These are phyloP conservation scores for Notiomystis cincta DNA, from an alignment of 2,113 vertebrate genomes.

Conservation along the genomic window DNA sequence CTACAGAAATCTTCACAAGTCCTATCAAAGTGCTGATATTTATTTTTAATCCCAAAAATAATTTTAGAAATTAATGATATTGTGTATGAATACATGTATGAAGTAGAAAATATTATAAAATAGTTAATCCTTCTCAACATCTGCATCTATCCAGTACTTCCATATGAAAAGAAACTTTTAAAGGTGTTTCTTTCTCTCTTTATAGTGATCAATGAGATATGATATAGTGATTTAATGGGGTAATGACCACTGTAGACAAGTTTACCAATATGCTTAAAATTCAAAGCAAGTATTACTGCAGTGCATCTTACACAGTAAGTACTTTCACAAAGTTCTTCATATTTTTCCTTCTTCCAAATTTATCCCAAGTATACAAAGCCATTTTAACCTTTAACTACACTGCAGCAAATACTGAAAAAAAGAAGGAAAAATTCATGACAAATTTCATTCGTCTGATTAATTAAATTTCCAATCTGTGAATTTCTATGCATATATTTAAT, in stretches of 20 bases:
- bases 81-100: neutral
- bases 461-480: neutral
- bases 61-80: neutral
- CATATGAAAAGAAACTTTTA: neutral
- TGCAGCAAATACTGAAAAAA: neutral
- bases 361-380: neutral
- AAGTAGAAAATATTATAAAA: neutral
- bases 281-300: neutral
- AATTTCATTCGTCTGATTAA: neutral
- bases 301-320: neutral
- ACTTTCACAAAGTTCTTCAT: neutral
- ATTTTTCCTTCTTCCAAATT: neutral
- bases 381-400: neutral
- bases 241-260: neutral
- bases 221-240: neutral
- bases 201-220: neutral
- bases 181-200: neutral
- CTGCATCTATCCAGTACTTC: neutral
- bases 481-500: neutral
- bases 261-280: neutral
- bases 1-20: neutral
- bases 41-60: neutral
- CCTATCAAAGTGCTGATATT: neutral
- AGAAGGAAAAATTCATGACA: fast-evolving
- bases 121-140: neutral